Evolutionary conservation across 1,140 invertebrate genomes (phyloP), one percentile per base, ranked within the genome.

Genomic region (Pachyrhynchus sulphureomaculatus): DNA sequence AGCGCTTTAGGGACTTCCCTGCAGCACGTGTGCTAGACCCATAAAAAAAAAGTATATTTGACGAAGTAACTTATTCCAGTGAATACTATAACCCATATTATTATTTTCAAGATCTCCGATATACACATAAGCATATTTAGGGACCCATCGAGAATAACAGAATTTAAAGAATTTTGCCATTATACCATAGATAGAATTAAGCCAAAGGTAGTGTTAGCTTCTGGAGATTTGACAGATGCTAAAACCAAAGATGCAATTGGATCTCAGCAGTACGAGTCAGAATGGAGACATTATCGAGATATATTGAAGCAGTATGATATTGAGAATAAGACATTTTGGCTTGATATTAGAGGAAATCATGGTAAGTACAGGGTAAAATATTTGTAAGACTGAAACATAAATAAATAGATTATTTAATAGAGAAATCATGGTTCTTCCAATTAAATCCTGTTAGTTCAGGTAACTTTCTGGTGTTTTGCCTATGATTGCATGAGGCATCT

Each of bases 271-370:
- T 87, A 86, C 69, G 76, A 88, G 68, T 83, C 86, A 70, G 95
- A 97, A 81, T 97, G 94, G 94, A 73, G 86, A 60, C 80, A 84
- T 66, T 97, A 97, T 76, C 79, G 84, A 62, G 80, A 87, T 68
- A 81, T 89, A 62, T 78, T 96, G 21, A 80, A 84, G 33, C 82
- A 88, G 61, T 86, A 84, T 60, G 82, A 86, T 64, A 81, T 92
- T 17, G 77, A 76, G 26, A 79, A 86, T 42, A 86, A 84, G 73
- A 92, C 90, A 3, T 78, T 83, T 8, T 96, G 93, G 93, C 78
- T 96, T 39, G 95, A 96, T 79, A 89, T 95, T 56, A 82, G 93
- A 77, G 95, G 95, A 76, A 97, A 97, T 83, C 95, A 97, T 86
- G 94, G 93, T 95, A 81, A 75, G 68, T 64, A 23, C n/a, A 45